These are phyloP conservation scores for Amblyopsis hoosieri DNA, from an alignment of 2,797 vertebrate species.

Conservation along the genomic window DNA sequence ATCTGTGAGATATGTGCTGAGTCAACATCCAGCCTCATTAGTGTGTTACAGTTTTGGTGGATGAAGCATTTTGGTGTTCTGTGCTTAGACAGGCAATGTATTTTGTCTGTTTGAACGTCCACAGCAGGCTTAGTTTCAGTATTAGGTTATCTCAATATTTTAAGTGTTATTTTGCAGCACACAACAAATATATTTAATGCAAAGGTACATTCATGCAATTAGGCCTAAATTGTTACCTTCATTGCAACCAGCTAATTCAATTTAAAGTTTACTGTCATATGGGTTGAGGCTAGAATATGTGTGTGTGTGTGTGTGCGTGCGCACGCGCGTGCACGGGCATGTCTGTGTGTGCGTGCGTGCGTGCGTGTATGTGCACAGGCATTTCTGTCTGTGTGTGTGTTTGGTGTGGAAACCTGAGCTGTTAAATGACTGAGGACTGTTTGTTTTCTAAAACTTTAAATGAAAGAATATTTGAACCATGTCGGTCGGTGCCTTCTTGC, in stretches of 20 bases:
- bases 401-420: too few relatives aligned
- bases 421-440: too few relatives aligned
- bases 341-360: background rate
- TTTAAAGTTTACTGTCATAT: slow-evolving; percentile 5
- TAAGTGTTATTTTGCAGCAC: background rate
- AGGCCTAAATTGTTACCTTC: slow-evolving; percentile 30
- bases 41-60: background rate
- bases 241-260: slow-evolving; percentile 28
- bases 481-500: too few relatives aligned
- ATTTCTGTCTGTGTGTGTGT: background rate
- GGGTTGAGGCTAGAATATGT: slow-evolving; percentile 7
- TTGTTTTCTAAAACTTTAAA: too few relatives aligned
- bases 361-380: too few relatives aligned
- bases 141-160: background rate
- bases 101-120: background rate
- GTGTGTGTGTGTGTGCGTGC: background rate
- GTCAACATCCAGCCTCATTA: too few relatives aligned
- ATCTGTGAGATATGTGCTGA: background rate
- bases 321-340: too few relatives aligned
- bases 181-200: background rate
- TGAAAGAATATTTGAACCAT: too few relatives aligned
- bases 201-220: slow-evolving; percentile 21
- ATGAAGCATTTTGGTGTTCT: background rate
- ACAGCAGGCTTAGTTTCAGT: background rate
- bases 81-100: background rate